Evolutionary conservation across 2,888 invertebrate species (phyloP), one percentile per base, ranked within the genome.

Genomic region (Chromoteleia sp.): DNA sequence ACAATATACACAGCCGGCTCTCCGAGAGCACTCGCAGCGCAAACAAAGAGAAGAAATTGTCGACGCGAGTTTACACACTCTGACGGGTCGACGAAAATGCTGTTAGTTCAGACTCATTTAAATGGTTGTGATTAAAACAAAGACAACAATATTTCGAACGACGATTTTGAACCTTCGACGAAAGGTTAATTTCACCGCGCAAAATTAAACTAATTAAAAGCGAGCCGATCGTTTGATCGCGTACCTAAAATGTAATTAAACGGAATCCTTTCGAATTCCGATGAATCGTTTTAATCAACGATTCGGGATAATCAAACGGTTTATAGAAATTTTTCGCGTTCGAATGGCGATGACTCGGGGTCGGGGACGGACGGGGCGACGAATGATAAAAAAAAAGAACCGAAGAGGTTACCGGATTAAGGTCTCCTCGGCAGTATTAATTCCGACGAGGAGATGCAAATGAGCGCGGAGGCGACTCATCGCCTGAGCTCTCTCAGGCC

Each of bases 401-500:
- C 19, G 29, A 58, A 54, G 43, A 78, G 56, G 36, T 14, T 8
- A 19, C 63, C 25, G 36, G 68, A 68, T 54, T 45, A 63, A 71
- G 48, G 33, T 14, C 56, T 56, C 21, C 39, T 58, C 25, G 33
- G 58, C 43, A 39, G 52, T 73, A 81, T 76, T 83, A 84, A 81
- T 79, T 78, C 67, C 48, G n/a, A 58, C 30, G 33, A 75, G 43
- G 29, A 65, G 63, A 82, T 79, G 83, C 74, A 83, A 84, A 83
- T 81, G 71, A 79, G 65, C 25, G 58, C 68, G 68, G 59, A 76
- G 68, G 76, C 50, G 73, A 17, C 21, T 56, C n/a, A 12, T 59
- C 15, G 54, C 54, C 10, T 14, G 21, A n/a, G n/a, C n/a, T n/a
- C n/a, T n/a, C n/a, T n/a, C n/a, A n/a, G n/a, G n/a, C n/a, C n/a